phyloP scores from a whole-genome alignment of 2,113 vertebrate genomes.

The Columba janthina region DNA sequence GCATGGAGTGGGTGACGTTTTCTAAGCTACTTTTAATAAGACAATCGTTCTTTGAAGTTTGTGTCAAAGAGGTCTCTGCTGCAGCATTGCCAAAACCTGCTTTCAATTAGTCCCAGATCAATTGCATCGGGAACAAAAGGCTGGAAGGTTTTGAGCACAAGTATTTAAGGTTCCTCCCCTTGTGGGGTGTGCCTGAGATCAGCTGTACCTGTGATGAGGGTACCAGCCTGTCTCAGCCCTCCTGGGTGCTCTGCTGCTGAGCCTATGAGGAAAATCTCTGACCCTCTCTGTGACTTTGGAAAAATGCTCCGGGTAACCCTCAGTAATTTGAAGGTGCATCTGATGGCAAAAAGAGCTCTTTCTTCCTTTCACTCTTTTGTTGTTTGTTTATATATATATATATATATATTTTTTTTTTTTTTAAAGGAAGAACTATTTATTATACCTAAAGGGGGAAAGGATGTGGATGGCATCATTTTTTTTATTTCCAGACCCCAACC shows the following conservation, averaged over 20 bases:
- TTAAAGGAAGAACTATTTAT: neutral
- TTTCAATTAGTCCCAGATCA: conserved; percentile 2
- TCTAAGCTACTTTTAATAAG: neutral
- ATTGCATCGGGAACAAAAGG: neutral
- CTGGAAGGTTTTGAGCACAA: neutral
- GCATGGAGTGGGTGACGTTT: rapidly evolving
- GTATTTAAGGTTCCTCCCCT: neutral
- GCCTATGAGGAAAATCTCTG: neutral
- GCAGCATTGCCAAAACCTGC: neutral
- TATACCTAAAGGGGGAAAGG: neutral
- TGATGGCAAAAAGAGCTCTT: neutral
- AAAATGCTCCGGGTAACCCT: neutral
- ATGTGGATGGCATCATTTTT: rapidly evolving
- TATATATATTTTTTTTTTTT: neutral
- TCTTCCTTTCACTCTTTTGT: neutral
- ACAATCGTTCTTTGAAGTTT: neutral
- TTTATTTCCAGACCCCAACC: neutral
- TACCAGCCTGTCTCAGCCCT: neutral
- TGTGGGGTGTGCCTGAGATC: neutral
- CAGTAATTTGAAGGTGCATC: neutral
- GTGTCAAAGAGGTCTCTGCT: neutral
- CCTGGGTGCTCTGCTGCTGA: neutral
- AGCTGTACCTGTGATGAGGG: neutral
- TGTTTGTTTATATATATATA: neutral
- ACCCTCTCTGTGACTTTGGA: neutral